These are phyloP conservation scores for Doris montereyensis DNA, from an alignment of 2,888 invertebrate genomes.

Conservation along the genomic window DNA sequence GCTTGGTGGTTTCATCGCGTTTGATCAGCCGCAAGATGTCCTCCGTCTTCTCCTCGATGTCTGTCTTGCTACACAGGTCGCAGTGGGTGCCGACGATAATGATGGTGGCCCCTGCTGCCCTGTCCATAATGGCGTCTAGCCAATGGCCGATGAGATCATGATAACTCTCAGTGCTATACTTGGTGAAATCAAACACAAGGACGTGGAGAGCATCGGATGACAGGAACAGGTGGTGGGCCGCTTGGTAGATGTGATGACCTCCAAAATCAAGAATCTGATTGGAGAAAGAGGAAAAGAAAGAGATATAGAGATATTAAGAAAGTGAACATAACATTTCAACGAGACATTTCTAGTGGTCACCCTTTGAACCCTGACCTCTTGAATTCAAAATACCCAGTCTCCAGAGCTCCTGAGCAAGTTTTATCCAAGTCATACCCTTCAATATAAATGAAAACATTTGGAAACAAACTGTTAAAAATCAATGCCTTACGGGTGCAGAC, in stretches of 20 bases:
- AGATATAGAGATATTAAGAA: too few relatives aligned
- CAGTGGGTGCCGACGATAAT: slow-evolving; percentile 63
- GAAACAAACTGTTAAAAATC: too few relatives aligned
- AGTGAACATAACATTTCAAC: too few relatives aligned
- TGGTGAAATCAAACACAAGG: slow-evolving; percentile 61
- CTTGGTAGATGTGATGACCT: slow-evolving; percentile 68
- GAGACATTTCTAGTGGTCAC: too few relatives aligned
- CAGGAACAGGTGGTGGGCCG: slow-evolving; percentile 67
- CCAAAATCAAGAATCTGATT: slow-evolving; percentile 65
- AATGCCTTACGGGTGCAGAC: too few relatives aligned
- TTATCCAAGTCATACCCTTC: too few relatives aligned
- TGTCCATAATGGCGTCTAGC: slow-evolving; percentile 64
- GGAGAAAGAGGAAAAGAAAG: background rate
- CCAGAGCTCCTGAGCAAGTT: too few relatives aligned
- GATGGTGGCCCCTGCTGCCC: slow-evolving; percentile 63
- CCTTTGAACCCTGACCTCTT: too few relatives aligned
- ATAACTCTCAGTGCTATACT: slow-evolving; percentile 49
- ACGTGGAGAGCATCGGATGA: slow-evolving; percentile 66
- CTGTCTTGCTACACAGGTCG: slow-evolving; percentile 56
- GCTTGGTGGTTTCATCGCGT: slow-evolving; percentile 54
- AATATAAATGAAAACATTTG: too few relatives aligned
- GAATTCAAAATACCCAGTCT: too few relatives aligned
- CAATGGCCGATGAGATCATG: slow-evolving; percentile 60
- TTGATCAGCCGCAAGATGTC: slow-evolving; percentile 58
- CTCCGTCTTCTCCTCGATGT: slow-evolving; percentile 50